Conservation (phyloP, 2,888 invertebrate genomes). For the Eubasilissa splendida region DNA sequence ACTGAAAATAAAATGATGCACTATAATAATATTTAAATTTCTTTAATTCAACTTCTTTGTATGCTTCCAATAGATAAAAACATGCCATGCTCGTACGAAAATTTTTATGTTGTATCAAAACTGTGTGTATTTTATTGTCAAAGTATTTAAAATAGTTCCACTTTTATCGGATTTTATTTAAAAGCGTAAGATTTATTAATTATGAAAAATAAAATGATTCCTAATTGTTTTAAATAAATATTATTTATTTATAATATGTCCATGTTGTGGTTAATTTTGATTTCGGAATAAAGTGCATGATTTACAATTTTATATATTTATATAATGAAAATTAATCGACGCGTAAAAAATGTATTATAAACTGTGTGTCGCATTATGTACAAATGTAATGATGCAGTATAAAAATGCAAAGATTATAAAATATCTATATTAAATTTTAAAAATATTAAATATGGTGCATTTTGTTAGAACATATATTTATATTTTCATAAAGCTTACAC, state of each 20-base stretch:
- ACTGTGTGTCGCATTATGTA: constrained; percentile 22
- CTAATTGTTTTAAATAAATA: too few species aligned
- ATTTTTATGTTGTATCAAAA: background rate
- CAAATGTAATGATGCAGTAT: background rate
- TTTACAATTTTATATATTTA: too few species aligned
- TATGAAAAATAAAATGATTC: too few species aligned
- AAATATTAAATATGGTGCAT: constrained; percentile 38
- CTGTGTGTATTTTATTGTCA: background rate
- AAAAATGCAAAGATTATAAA: constrained; percentile 7
- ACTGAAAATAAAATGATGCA: constrained; percentile 46
- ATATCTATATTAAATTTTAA: constrained; percentile 31
- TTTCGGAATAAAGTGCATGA: too few species aligned
- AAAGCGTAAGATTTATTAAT: too few species aligned
- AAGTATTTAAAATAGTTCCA: too few species aligned
- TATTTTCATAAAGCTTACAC: constrained; percentile 58
- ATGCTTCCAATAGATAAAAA: constrained; percentile 49
- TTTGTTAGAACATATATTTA: constrained; percentile 30
- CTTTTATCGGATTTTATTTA: too few species aligned
- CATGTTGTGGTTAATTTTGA: too few species aligned
- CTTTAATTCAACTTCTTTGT: constrained; percentile 37
- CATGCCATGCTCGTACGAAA: constrained; percentile 57
- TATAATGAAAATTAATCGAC: background rate
- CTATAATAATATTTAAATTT: constrained; percentile 42
- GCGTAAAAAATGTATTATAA: background rate
- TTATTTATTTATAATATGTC: too few species aligned